Conservation (phyloP, 2,797 vertebrate genomes). For the Heteromormyrus szaboi region DNA sequence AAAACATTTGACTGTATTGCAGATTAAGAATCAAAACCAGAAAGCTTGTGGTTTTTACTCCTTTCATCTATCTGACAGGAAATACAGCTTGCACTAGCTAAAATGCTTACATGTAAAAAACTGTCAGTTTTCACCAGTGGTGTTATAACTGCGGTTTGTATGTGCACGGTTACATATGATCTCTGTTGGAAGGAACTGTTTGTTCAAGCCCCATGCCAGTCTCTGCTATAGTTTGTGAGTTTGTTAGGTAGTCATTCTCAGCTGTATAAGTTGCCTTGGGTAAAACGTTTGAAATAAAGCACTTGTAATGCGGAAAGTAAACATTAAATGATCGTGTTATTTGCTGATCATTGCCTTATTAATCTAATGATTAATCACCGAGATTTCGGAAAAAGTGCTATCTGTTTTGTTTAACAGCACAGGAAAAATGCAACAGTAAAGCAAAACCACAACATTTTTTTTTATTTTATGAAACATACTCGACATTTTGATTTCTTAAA, state of each 20-base stretch:
- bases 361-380: background rate
- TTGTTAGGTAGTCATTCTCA: background rate
- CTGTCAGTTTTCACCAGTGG: background rate
- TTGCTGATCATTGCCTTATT: background rate
- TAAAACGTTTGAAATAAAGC: background rate
- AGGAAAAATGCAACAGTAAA: background rate
- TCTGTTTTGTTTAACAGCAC: background rate
- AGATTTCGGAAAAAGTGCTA: background rate
- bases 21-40: background rate
- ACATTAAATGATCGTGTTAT: background rate
- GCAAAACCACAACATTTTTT: background rate
- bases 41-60: background rate
- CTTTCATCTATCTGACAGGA: background rate
- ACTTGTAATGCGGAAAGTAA: background rate
- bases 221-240: background rate
- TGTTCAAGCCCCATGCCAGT: background rate
- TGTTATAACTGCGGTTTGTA: background rate
- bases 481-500: conserved; percentile 16
- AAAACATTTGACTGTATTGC: background rate
- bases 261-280: background rate
- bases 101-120: background rate
- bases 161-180: background rate
- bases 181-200: background rate
- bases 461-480: background rate
- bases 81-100: background rate